Conservation (phyloP, 1,140 invertebrate species). For the Drosophila pseudoananassae region DNA sequence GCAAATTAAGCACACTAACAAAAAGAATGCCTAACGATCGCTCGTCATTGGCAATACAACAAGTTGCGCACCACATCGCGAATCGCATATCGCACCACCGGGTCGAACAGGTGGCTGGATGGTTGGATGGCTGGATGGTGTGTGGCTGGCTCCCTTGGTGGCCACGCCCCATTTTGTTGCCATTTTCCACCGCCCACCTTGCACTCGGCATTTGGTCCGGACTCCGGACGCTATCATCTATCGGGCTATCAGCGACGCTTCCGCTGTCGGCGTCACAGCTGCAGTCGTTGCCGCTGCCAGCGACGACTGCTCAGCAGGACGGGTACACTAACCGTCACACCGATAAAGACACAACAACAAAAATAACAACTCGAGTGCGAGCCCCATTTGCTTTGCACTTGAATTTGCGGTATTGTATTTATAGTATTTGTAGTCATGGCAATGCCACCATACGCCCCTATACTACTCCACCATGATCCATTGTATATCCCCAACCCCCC, state of each 20-base stretch:
- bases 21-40: conserved; percentile 61
- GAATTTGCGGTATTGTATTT: conserved; percentile 70
- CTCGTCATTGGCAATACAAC: conserved; percentile 67
- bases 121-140: neutral
- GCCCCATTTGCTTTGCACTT: conserved; percentile 73
- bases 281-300: conserved; percentile 15
- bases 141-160: conserved; percentile 22
- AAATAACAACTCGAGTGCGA: neutral
- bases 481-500: conserved; percentile 1
- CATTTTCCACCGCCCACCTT: conserved; percentile 38
- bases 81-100: conserved; percentile 31
- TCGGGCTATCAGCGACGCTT: conserved; percentile 57
- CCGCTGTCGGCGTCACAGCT: conserved; percentile 38
- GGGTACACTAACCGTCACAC: conserved; percentile 50
- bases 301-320: conserved; percentile 13
- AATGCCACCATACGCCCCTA: conserved; percentile 18
- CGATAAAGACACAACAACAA: conserved; percentile 26
- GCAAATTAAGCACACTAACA: conserved; percentile 66
- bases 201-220: conserved; percentile 69
- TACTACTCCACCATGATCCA: conserved; percentile 8
- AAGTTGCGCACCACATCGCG: conserved; percentile 31
- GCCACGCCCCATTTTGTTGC: conserved; percentile 53
- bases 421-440: conserved; percentile 59
- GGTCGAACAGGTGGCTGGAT: conserved; percentile 50
- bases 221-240: conserved; percentile 36